Conservation (phyloP, 2,113 vertebrate genomes). For the Columbina picui region DNA sequence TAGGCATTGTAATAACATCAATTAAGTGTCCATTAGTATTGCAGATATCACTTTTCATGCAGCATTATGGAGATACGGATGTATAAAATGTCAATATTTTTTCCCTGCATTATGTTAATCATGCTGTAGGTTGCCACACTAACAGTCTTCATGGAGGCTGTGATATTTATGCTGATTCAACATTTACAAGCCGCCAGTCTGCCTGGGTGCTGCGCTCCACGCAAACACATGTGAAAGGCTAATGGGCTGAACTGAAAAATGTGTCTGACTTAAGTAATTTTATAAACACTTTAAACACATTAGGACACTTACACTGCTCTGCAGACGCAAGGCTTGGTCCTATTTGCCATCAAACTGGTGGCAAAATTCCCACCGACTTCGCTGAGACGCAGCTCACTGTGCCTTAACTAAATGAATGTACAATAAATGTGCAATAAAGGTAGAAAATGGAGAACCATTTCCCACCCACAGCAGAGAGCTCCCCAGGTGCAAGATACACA, state of each 20-base stretch:
- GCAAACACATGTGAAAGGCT: constrained; percentile 6
- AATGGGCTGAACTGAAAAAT: constrained; percentile 25
- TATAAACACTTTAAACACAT: neutral
- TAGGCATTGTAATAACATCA: constrained; percentile 44
- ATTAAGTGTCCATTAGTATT: constrained; percentile 70
- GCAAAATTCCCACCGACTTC: constrained; percentile 36
- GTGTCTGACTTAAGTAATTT: neutral
- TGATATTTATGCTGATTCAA: constrained; percentile 44
- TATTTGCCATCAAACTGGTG: neutral
- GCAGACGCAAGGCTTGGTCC: neutral
- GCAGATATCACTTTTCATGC: constrained; percentile 36
- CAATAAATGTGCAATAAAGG: neutral
- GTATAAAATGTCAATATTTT: constrained; percentile 56
- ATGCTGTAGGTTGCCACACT: neutral
- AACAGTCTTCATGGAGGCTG: neutral
- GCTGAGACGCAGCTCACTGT: neutral
- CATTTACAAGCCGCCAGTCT: constrained; percentile 45
- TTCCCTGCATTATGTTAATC: constrained; percentile 58
- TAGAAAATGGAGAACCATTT: neutral
- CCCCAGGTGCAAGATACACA: fast-evolving
- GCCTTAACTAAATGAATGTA: neutral
- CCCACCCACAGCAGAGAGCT: neutral
- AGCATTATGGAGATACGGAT: constrained; percentile 2
- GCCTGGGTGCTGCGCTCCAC: neutral
- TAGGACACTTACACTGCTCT: neutral